Evolutionary conservation across 2,888 invertebrate genomes (phyloP).

Genomic region (Cremastinae sp.): DNA sequence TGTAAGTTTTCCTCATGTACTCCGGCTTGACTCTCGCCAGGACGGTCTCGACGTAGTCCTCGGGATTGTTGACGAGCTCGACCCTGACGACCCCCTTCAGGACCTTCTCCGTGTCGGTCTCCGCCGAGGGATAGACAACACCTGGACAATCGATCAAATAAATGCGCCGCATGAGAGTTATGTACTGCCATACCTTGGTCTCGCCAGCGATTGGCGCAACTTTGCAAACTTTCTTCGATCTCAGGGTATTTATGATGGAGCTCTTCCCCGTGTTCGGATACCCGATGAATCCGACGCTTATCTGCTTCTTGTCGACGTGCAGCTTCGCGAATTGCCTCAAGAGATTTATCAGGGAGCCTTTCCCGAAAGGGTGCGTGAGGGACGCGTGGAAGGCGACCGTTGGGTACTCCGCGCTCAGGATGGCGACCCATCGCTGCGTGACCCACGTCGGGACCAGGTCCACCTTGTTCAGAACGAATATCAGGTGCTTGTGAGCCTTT

Average conservation of each 20-base stretch:
- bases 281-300: constrained; percentile 99
- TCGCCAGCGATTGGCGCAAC: constrained; percentile 99
- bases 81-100: constrained; percentile 98
- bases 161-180: constrained; percentile 97
- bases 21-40: constrained; percentile 93
- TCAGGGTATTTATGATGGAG: constrained; percentile 97
- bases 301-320: constrained; percentile 98
- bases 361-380: constrained; percentile 98
- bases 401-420: constrained; percentile 96
- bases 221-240: constrained; percentile 98
- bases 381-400: constrained; percentile 99
- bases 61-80: constrained; percentile 95
- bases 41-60: constrained; percentile 95
- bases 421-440: constrained; percentile 98
- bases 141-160: constrained; percentile 99
- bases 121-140: constrained; percentile 97
- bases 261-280: constrained; percentile 99
- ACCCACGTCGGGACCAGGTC: constrained; percentile 99
- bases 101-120: constrained; percentile 96
- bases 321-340: constrained; percentile 97
- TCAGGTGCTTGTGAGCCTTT: constrained; percentile 97
- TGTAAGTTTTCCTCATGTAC: constrained; percentile 95
- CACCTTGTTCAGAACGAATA: constrained; percentile 98
- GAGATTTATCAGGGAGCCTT: constrained; percentile 97
- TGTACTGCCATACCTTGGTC: constrained; percentile 99